Evolutionary conservation across 2,888 invertebrate genomes (phyloP), one percentile per base, ranked within the genome.

Genomic region (Thereva nobilitata): DNA sequence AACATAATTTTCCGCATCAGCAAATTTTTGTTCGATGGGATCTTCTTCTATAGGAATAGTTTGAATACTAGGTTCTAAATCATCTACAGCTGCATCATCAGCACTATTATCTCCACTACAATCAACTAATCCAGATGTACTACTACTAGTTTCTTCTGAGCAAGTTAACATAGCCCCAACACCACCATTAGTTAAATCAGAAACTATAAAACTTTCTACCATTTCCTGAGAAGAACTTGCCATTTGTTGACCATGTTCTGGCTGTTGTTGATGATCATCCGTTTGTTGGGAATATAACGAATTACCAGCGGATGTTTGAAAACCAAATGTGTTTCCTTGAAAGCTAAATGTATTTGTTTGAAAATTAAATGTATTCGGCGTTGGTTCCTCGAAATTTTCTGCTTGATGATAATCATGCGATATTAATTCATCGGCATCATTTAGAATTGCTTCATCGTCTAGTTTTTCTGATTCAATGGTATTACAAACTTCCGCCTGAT

Each of bases 1-100:
- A 66, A 90, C 89, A 75, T 89, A 90, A 75, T 88, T 90, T 75
- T 91, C 90, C n/a, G 90, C 90, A 82, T 91, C 91, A 67, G 89
- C 86, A 72, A 90, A 89, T 73, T 87, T 83, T 75, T 87, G 87
- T 79, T 88, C 88, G 75, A 86, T 82, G 4, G 83, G 83, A 73
- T 83, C 84, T 64, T 84, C 84, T 67, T 84, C 84, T 44, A 80
- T 80, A n/a, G 76, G 77, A 66, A 78, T 79, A 71, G 76, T 74
- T 66, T 74, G 69, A 77, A 78, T 66, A 77, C 78, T 76, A 72
- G 73, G 76, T 79, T 80, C 71, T 53, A 72, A 56, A 44, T 72
- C 72, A 49, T 72, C 72, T 47, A 71, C 69, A 52, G 56, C 69
- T 12, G 69, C 67, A 57, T 65, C 65, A 47, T 69, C 71, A 10